Conservation (phyloP, 2,888 invertebrate species). For the Ophion ellenae region DNA sequence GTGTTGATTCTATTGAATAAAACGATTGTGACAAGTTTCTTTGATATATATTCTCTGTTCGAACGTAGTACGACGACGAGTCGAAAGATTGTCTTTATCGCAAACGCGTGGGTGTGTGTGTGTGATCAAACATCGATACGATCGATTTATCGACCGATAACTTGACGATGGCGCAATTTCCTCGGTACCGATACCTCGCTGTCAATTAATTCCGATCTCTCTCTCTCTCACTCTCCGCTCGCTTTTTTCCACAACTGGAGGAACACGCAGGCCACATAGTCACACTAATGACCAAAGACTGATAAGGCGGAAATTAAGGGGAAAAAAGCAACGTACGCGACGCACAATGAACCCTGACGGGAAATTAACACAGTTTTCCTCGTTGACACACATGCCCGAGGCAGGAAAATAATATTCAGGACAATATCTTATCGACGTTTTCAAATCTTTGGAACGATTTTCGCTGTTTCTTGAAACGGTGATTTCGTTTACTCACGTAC, state of each 20-base stretch:
- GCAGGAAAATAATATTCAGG: background rate
- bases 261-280: background rate
- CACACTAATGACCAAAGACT: background rate
- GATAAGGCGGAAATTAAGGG: background rate
- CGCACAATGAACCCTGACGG: background rate
- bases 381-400: background rate
- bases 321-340: background rate
- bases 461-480: background rate
- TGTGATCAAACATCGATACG: background rate
- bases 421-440: constrained; percentile 31
- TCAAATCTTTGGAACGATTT: background rate
- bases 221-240: background rate
- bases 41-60: background rate
- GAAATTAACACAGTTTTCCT: background rate
- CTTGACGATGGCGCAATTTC: constrained; percentile 9
- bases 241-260: background rate
- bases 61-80: background rate
- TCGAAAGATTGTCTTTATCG: constrained; percentile 2
- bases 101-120: background rate
- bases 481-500: background rate
- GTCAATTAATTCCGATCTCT: background rate
- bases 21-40: constrained; percentile 1
- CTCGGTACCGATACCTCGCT: background rate
- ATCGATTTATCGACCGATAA: constrained; percentile 12
- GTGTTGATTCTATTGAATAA: background rate